Base-by-base conservation (phyloP, 2,113 vertebrate genomes). In the Entomyzon cyanotis region DNA sequence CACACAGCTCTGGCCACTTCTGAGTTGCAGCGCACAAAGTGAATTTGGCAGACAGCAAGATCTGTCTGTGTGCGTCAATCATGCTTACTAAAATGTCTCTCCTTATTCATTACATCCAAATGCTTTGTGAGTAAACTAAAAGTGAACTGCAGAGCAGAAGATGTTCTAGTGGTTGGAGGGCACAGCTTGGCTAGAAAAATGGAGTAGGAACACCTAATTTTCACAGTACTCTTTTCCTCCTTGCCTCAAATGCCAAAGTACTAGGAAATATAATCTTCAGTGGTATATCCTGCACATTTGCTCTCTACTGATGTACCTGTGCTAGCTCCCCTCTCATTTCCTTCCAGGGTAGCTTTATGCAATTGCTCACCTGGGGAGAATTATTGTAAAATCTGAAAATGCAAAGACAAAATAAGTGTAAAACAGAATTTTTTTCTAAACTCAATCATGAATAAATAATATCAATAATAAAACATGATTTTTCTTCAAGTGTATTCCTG, bases 51-150 rank as follows among this genome's bases (percentile, higher is more conserved):
- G 95, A 53, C 84, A 92, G 86, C 91, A 87, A 87, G 93, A 87
- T 76, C 91, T 95, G 93, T 59, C 93, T 90, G 68, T 77, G 90
- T 30, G 73, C 10, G 83, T 96, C 95, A 92, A 75, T 95, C 92
- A 94, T 1, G 3, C 93, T 93, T 55, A 56, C 94, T 92, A 77
- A 94, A 92, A 84, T 87, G 96, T 93, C 95, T 80, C 80, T 97
- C 80, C 91, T 93, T 93, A 94, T 94, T 94, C 93, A 89, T 95
- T 92, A 89, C 89, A 89, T 86, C 93, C 86, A 95, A 83, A 92
- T 78, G 71, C 91, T 89, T 35, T 80, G 83, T 88, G 93, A 92
- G 89, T 74, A 92, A 94, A 94, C 71, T 15, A 90, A 78, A 68
- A 88, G 75, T 90, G 92, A 95, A 59, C 8, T 15, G 31, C 55